These are phyloP conservation scores for Metridium senile DNA, from an alignment of 92 coral and sea anemone genomes.

Conservation along the genomic window DNA sequence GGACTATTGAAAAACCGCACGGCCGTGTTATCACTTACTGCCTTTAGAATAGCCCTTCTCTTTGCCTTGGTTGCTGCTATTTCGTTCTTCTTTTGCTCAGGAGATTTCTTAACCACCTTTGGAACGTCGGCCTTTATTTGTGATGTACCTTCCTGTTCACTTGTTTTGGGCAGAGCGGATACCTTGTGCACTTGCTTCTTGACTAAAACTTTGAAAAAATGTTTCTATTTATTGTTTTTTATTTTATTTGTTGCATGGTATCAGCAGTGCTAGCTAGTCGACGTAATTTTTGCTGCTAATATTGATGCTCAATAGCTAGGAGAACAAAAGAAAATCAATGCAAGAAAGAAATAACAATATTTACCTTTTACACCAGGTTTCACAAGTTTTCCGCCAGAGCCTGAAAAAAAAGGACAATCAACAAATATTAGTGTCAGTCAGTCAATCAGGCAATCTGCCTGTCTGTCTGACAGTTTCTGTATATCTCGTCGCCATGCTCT, in stretches of 20 bases:
- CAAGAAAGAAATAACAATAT: background rate
- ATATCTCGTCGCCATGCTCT: too few species aligned
- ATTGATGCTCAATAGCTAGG: too few species aligned
- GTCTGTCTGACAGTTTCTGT: too few species aligned
- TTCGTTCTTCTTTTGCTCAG: background rate
- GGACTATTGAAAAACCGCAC: too few species aligned
- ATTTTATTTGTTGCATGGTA: too few species aligned
- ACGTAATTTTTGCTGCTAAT: too few species aligned
- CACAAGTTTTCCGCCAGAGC: conserved; percentile 42
- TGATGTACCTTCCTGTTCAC: background rate
- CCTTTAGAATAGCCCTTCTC: conserved; percentile 23
- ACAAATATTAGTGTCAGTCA: background rate
- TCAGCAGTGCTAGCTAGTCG: too few species aligned
- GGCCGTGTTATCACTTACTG: too few species aligned
- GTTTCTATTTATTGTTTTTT: too few species aligned
- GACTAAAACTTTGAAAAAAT: too few species aligned
- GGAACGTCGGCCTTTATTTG: conserved; percentile 19
- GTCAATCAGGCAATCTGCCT: too few species aligned
- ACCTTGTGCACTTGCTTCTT: background rate
- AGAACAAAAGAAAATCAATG: too few species aligned
- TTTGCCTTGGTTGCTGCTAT: conserved; percentile 3
- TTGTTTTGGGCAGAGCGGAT: background rate
- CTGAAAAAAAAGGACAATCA: conserved; percentile 4
- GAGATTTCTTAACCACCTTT: background rate
- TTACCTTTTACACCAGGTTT: background rate